Base-by-base conservation (phyloP, 2,797 vertebrate genomes). In the Myotis planiceps region DNA sequence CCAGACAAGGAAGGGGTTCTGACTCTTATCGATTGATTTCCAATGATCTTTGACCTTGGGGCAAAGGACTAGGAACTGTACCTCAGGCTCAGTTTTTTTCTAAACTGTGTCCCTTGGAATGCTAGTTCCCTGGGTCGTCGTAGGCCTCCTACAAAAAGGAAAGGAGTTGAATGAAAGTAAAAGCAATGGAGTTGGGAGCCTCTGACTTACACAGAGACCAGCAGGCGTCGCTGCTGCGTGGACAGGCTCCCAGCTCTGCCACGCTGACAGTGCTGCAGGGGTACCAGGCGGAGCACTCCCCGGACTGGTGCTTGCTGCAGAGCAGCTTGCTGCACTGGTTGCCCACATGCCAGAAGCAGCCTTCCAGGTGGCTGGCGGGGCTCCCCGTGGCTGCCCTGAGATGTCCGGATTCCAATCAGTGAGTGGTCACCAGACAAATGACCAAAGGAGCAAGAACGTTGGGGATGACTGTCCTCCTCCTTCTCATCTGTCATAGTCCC, bases 181-280 rank as follows among this genome's bases (percentile, higher is more conserved):
- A 66, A 75, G 29, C 15, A 10, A 13, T 5, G 7, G 29, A 3
- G 15, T 19, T 6, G 3, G 60, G 42, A 88, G n/a, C 21, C 60
- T 32, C 9, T n/a, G 34, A 37, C 74, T 37, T 68, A 16, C 51
- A 21, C 37, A 32, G 21, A 65, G 58, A 25, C 21, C 5, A 37
- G 45, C 1, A 6, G 34, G 10, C 3, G 21, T 76, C 5, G 0
- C 15, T 1, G 0, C 72, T 0, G 1, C 19, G 37, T 32, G 55
- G 34, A 29, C 3, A 0, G 29, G 32, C 34, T 16, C 42, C 42
- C 29, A 23, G 55, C 19, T 75, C 83, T 25, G 34, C 21, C 2
- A 0, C 1, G 25, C 23, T 16, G 16, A 19, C 9, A 16, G 1
- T 9, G 1, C 53, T 21, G 13, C 10, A 42, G 25, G 45, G 18